Base-by-base conservation (phyloP, 2,113 vertebrate genomes). In the Syngnathoides biaculeatus region DNA sequence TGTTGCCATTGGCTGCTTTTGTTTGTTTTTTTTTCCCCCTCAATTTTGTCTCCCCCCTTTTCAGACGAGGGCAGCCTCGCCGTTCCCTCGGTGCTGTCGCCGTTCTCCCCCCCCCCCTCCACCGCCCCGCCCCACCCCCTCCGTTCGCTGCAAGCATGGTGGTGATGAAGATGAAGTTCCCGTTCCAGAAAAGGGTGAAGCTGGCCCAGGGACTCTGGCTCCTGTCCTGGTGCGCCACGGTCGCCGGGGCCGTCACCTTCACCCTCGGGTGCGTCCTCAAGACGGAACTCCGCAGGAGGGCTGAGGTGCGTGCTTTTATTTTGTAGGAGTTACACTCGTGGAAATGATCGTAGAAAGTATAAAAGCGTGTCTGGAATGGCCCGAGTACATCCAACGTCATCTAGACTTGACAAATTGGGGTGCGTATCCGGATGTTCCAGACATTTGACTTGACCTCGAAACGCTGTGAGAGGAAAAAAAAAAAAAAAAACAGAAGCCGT, bases 141-240 rank as follows among this genome's bases (percentile, higher is more conserved):
- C n/a, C n/a, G n/a, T n/a, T 67, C 8, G 15, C 74, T 79, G 78
- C 80, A 83, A 81, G 68, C 86, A 94, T 94, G 93, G 92, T 90
- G 68, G 84, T 93, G 55, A 88, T 92, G 85, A 92, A 92, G 87
- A 90, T 93, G 86, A 93, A 92, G 82, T 93, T 94, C 77, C 89
- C 92, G 30, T 92, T 91, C 60, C 65, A 92, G 69, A 94, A 92
- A 84, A 90, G 93, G 74, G 90, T 93, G 69, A 92, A 91, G 75
- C 74, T 94, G 24, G 92, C 93, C 40, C 92, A 94, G 76, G 91
- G 92, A 69, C 87, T 94, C 72, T 94, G 94, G 94, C 78, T 94
- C 48, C 86, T 94, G 11, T 94, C 92, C 60, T 93, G 92, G 94
- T 48, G 91, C 66, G 90, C 93, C 80, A 87, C 85, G 13, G 67